These are phyloP conservation scores for Tautogolabrus adspersus DNA, from an alignment of 2,113 vertebrate species.

Conservation along the genomic window DNA sequence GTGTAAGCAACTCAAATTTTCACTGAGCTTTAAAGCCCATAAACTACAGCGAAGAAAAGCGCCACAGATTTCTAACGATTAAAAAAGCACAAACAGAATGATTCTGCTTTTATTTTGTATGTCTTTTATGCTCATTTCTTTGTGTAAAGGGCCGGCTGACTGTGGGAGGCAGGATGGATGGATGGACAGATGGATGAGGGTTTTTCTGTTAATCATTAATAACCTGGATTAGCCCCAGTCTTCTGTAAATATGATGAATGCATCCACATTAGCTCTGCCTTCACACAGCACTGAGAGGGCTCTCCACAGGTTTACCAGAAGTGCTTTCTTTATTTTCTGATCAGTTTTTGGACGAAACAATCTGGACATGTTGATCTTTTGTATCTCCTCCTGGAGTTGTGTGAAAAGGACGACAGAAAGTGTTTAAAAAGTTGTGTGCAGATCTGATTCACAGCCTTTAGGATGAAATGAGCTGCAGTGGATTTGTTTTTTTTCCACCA, in stretches of 20 bases:
- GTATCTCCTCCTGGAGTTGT: slow-evolving; percentile 21
- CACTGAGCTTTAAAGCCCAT: no score
- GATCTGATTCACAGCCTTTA: neutral
- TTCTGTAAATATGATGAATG: slow-evolving; percentile 88
- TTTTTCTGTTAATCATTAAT: slow-evolving; percentile 90
- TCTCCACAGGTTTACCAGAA: neutral
- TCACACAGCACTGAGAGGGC: slow-evolving; percentile 44
- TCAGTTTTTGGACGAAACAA: neutral
- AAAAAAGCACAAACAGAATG: no score
- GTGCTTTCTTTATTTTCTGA: neutral
- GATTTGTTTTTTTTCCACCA: neutral
- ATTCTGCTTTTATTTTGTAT: neutral
- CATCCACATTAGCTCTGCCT: slow-evolving; percentile 68
- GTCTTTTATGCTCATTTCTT: slow-evolving; percentile 11
- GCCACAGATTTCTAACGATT: no score
- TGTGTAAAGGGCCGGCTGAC: slow-evolving; percentile 38
- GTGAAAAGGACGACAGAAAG: neutral
- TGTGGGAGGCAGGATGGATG: slow-evolving; percentile 54
- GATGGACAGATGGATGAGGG: slow-evolving; percentile 79
- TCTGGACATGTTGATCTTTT: slow-evolving; percentile 7
- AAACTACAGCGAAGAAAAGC: no score
- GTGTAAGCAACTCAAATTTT: no score
- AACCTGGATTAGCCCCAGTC: slow-evolving; percentile 78
- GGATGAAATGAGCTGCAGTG: slow-evolving; percentile 38
- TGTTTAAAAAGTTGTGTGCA: slow-evolving; percentile 4